Evolutionary conservation across 2,797 vertebrate species (phyloP), one percentile per base, ranked within the genome.

Genomic region (Rhincodon typus): DNA sequence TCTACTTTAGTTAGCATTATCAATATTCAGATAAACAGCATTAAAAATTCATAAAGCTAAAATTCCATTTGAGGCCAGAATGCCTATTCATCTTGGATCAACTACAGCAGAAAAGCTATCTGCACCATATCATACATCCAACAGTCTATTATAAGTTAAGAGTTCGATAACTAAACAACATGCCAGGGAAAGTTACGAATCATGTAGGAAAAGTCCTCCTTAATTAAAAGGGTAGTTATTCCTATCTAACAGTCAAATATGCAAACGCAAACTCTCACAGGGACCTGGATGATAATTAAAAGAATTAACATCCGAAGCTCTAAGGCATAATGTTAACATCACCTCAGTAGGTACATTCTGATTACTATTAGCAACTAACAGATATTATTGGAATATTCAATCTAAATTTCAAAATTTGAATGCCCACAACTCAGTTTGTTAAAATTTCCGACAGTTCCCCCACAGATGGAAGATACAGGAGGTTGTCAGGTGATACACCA

Each of bases 31-130:
- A 19, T n/a, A 66, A 88, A 90, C 30, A 34, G 4, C 17, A 90
- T n/a, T 62, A n/a, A n/a, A 15, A 62, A n/a, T 90, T 90, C 57
- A 53, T 66, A 90, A 66, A 34, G 46, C 12, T 62, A 90, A 34
- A 66, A n/a, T 30, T 15, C 12, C 15, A n/a, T 15, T 62, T 57
- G 13, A 50, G 50, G 86, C 10, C 86, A 88, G 87, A n/a, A 62
- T 62, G 86, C 4, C 50, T 66, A 84, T 42, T 84, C 38, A 84
- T 84, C 82, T 12, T 2, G 6, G 82, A 53, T 53, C 50, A 57
- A 88, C 46, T 88, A 88, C 23, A 88, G 53, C 86, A 88, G 86
- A 50, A 88, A 88, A 53, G 46, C 27, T 88, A 88, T 88, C 50
- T 17, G 53, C 27, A 57, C 50, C 57, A 34, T 57, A 88, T 57